phyloP scores from a whole-genome alignment of 2,113 vertebrate genomes.

The Anser cygnoides region DNA sequence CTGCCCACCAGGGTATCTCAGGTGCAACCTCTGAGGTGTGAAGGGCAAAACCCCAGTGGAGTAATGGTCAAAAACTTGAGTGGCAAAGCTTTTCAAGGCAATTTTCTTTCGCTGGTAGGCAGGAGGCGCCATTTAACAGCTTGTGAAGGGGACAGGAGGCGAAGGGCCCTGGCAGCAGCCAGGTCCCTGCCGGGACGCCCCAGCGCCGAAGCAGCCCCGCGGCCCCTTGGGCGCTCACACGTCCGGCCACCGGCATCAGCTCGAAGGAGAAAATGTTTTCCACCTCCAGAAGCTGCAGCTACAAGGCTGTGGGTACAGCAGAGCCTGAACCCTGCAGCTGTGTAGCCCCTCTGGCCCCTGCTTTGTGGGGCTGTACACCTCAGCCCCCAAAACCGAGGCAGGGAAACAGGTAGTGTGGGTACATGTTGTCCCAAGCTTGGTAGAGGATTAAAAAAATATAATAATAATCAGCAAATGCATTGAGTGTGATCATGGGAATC shows the following conservation, averaged over 20 bases:
- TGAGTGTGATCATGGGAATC: neutral
- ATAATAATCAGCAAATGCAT: neutral
- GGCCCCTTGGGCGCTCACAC: neutral
- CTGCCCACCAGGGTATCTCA: too few species aligned
- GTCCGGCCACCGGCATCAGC: neutral
- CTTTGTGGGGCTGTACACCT: neutral
- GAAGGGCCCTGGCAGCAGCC: neutral
- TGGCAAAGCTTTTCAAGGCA: neutral
- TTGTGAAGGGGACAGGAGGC: slow-evolving; percentile 46
- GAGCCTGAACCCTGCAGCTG: neutral
- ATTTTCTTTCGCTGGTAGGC: slow-evolving; percentile 38
- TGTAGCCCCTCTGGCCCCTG: neutral
- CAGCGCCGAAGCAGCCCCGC: too few species aligned
- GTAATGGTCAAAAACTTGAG: accelerated
- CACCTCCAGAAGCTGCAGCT: neutral
- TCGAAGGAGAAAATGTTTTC: neutral
- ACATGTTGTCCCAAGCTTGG: too few species aligned
- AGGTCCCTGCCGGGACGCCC: accelerated
- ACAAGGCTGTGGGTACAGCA: neutral
- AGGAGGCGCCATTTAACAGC: slow-evolving; percentile 89
- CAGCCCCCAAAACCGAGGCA: neutral
- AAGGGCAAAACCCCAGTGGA: neutral
- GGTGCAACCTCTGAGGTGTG: neutral
- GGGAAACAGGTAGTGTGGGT: too few species aligned
- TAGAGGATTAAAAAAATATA: neutral